Percentiles rank a stretch among this genome's conserved stretches.
Conservation (phyloP, 2,797 vertebrate species). For the Rhyacichthys aspro region DNA sequence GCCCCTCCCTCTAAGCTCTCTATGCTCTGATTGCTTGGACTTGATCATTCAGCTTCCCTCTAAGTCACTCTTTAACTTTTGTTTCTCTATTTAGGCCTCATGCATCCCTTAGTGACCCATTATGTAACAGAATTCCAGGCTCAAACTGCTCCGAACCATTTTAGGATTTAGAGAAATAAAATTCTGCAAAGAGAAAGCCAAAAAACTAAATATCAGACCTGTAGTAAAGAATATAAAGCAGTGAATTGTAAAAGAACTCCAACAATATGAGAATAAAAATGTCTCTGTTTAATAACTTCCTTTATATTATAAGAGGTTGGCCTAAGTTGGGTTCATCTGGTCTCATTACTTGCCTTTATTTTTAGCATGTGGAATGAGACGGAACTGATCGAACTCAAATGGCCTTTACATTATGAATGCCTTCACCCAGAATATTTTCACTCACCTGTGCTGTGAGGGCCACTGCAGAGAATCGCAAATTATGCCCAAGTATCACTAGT, state of each 20-base stretch:
- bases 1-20: too few species aligned
- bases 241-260: constrained; percentile 9
- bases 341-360: constrained; percentile 22
- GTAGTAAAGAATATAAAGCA: too few species aligned
- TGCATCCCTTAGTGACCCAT: too few species aligned
- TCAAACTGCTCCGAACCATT: too few species aligned
- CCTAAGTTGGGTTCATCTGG: constrained; percentile 19
- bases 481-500: background rate
- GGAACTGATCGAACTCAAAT: constrained; percentile 12
- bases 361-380: constrained; percentile 21
- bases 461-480: constrained; percentile 21
- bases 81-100: too few species aligned
- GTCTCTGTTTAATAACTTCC: background rate
- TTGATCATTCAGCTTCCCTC: too few species aligned
- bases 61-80: too few species aligned
- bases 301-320: constrained; percentile 17
- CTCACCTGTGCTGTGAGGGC: constrained; percentile 13
- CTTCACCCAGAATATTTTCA: constrained; percentile 19
- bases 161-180: too few species aligned
- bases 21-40: too few species aligned
- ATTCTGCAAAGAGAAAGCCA: too few species aligned
- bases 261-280: constrained; percentile 10
- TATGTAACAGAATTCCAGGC: too few species aligned
- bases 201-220: too few species aligned
- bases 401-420: constrained; percentile 18